Conservation (phyloP, 2,797 vertebrate species). For the Lithobates sylvaticus region DNA sequence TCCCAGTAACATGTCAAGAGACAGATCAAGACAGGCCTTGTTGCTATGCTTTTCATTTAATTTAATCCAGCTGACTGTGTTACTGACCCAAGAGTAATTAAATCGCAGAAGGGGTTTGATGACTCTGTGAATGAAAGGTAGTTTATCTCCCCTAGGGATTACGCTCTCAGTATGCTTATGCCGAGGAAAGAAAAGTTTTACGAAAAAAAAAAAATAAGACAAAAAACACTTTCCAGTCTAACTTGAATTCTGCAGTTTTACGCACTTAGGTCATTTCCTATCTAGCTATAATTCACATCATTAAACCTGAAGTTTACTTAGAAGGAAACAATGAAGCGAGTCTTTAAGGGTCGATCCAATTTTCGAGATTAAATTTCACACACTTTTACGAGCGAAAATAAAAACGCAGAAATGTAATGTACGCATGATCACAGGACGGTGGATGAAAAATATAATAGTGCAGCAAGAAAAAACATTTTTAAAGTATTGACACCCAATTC, state of each 20-base stretch:
- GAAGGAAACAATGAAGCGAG: slow-evolving; percentile 68
- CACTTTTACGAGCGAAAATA: slow-evolving; percentile 16
- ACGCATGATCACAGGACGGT: not conserved
- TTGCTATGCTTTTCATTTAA: slow-evolving; percentile 27
- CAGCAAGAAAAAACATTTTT: no score
- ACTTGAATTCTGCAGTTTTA: slow-evolving; percentile 65
- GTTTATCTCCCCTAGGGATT: slow-evolving; percentile 35
- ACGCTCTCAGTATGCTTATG: slow-evolving; percentile 19
- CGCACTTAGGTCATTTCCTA: slow-evolving; percentile 78
- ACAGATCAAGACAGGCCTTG: slow-evolving; percentile 20
- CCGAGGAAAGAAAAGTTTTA: not conserved
- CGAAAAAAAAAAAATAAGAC: slow-evolving; percentile 35
- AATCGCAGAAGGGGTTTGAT: slow-evolving; percentile 58
- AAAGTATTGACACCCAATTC: not conserved
- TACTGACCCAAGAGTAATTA: slow-evolving; percentile 43
- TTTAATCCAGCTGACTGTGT: slow-evolving; percentile 21
- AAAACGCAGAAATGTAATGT: not conserved
- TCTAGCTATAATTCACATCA: slow-evolving; percentile 73
- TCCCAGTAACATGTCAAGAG: slow-evolving; percentile 32
- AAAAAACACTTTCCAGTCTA: slow-evolving; percentile 64
- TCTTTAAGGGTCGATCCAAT: slow-evolving; percentile 53
- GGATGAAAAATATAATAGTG: not conserved
- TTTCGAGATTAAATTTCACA: slow-evolving; percentile 37
- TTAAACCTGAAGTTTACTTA: slow-evolving; percentile 74
- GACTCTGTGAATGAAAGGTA: slow-evolving; percentile 51